Conservation (phyloP, 2,797 vertebrate genomes). For the Karalla daura region DNA sequence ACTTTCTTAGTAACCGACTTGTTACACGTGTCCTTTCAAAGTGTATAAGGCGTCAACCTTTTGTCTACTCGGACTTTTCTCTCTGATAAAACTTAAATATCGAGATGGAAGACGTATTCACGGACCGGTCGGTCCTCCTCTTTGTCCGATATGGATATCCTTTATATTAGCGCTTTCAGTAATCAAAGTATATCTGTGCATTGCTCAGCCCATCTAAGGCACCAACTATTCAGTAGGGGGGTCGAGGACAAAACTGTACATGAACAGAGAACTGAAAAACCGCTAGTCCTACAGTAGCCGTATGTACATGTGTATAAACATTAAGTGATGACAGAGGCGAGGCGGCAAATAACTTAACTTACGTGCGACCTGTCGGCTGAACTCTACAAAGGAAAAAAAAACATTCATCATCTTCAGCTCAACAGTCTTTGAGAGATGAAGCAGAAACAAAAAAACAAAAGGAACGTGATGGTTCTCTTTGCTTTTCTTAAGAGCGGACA, state of each 20-base stretch:
- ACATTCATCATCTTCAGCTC: slow-evolving; percentile 54
- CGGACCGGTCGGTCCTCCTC: slow-evolving; percentile 38
- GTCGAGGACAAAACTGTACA: slow-evolving; percentile 67
- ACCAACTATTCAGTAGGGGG: slow-evolving; percentile 71
- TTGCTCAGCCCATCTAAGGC: slow-evolving; percentile 76
- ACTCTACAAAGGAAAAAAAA: slow-evolving; percentile 37
- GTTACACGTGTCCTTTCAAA: slow-evolving; percentile 80
- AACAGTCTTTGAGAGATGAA: slow-evolving; percentile 29
- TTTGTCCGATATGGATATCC: slow-evolving; percentile 30
- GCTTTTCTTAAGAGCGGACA: slow-evolving; percentile 35
- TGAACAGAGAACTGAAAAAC: slow-evolving; percentile 51
- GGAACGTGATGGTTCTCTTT: too few relatives aligned
- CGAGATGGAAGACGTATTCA: slow-evolving; percentile 55
- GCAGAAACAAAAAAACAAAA: slow-evolving; percentile 15
- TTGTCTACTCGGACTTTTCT: slow-evolving; percentile 53
- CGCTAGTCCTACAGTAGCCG: slow-evolving; percentile 52
- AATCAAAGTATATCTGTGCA: slow-evolving; percentile 70
- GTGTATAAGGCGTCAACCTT: slow-evolving; percentile 73
- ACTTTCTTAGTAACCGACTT: slow-evolving; percentile 77
- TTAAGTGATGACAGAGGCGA: slow-evolving; percentile 48
- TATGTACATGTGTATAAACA: slow-evolving; percentile 75
- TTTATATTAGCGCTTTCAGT: slow-evolving; percentile 54
- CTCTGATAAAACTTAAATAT: slow-evolving; percentile 71
- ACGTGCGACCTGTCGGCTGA: slow-evolving; percentile 52
- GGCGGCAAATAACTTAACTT: slow-evolving; percentile 64